Conservation (phyloP, 2,888 invertebrate genomes). For the Drosophila kanekoi region DNA sequence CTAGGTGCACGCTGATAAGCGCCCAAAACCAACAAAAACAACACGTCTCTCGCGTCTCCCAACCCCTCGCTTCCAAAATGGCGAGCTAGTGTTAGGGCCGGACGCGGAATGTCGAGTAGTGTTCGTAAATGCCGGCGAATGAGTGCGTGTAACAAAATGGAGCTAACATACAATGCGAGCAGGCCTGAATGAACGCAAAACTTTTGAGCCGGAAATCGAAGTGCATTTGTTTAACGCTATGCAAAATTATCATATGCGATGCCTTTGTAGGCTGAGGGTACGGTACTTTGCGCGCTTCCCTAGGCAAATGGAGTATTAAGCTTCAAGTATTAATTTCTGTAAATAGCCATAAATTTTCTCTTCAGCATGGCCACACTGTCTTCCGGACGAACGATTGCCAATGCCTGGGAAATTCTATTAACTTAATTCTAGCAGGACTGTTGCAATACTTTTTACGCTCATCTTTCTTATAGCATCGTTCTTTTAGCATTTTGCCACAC, state of each 20-base stretch:
- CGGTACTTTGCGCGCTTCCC: too few species aligned
- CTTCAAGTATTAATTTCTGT: too few species aligned
- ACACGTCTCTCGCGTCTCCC: neutral
- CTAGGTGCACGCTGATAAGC: conserved; percentile 56
- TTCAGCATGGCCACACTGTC: neutral
- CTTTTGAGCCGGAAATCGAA: too few species aligned
- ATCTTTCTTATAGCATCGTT: neutral
- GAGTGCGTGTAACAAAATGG: conserved; percentile 12
- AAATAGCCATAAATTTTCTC: neutral
- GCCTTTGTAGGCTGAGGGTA: too few species aligned
- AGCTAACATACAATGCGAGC: neutral
- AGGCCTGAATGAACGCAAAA: too few species aligned
- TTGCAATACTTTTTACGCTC: neutral
- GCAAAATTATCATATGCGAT: too few species aligned
- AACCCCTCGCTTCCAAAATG: neutral
- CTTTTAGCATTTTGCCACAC: conserved; percentile 17
- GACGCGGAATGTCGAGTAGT: conserved; percentile 12
- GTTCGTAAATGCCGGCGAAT: conserved; percentile 15
- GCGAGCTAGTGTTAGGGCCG: conserved; percentile 20
- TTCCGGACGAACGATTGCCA: too few species aligned
- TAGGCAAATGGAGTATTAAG: too few species aligned
- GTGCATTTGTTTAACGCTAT: too few species aligned
- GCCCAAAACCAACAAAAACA: conserved; percentile 17
- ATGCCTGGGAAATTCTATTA: neutral
- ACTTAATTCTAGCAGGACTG: neutral